Evolutionary conservation across 2,797 vertebrate species (phyloP).

Genomic region (Myotis daubentonii): DNA sequence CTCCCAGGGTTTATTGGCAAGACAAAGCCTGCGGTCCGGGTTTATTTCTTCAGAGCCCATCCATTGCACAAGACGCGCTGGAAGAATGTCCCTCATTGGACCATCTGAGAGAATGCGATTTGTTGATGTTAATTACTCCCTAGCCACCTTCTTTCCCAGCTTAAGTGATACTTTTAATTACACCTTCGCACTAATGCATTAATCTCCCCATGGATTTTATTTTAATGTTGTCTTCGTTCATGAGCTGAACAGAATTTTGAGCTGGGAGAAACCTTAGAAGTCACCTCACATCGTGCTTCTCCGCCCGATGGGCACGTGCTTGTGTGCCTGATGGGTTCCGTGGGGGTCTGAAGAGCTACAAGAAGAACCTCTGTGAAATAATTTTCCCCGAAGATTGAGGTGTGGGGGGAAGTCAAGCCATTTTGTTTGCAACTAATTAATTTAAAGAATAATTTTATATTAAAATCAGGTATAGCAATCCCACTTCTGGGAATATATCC

Average conservation of each 20-base stretch:
- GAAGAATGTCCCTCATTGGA: not conserved
- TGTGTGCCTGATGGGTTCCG: fast-evolving
- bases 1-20: not conserved
- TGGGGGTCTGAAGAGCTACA: not conserved
- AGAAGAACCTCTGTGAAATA: not conserved
- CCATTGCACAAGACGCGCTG: not conserved
- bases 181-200: not conserved
- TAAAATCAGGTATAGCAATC: not conserved
- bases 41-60: not conserved
- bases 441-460: not conserved
- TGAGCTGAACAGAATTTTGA: conserved; percentile 1
- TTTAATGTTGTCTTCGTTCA: conserved; percentile 25
- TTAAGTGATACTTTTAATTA: conserved; percentile 50
- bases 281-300: not conserved
- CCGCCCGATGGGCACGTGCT: not conserved
- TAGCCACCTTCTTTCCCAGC: not conserved
- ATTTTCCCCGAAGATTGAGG: not conserved
- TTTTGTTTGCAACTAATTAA: not conserved
- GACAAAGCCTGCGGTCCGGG: not conserved
- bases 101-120: not conserved
- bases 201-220: conserved; percentile 5
- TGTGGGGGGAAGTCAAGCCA: not conserved
- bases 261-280: not conserved
- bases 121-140: conserved; percentile 30
- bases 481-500: not conserved